Evolutionary conservation across 2,888 invertebrate species (phyloP).

Genomic region (Dusona sp.): DNA sequence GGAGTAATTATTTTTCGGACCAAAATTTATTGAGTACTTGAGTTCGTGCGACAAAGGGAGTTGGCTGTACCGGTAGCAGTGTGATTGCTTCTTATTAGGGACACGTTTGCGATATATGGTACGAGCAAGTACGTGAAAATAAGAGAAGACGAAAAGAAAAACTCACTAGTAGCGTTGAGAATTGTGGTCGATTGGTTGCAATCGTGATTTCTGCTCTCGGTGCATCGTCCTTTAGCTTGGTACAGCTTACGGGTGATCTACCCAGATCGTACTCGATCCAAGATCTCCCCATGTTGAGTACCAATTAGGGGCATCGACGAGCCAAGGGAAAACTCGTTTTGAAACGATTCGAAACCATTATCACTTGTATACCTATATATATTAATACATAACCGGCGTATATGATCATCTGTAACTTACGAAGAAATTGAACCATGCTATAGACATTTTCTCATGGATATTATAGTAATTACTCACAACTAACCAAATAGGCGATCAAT

Average conservation of each 20-base stretch:
- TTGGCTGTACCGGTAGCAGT: conserved; percentile 68
- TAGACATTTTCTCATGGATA: neutral
- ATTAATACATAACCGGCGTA: neutral
- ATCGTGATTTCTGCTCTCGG: conserved; percentile 65
- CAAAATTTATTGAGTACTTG: conserved; percentile 5
- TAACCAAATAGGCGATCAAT: neutral
- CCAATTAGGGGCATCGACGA: conserved; percentile 79
- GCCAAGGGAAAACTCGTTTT: conserved; percentile 74
- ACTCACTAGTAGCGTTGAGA: conserved; percentile 11
- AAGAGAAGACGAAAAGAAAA: conserved; percentile 64
- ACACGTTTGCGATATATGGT: conserved; percentile 69
- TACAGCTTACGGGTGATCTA: conserved; percentile 69
- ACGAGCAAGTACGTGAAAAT: conserved; percentile 52
- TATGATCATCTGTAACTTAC: conserved; percentile 7
- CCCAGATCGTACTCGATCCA: conserved; percentile 64
- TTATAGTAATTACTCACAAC: neutral
- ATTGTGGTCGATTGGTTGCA: conserved; percentile 73
- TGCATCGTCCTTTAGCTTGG: conserved; percentile 75
- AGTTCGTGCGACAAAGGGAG: conserved; percentile 1
- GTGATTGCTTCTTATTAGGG: conserved; percentile 79
- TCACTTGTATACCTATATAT: neutral
- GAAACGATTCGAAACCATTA: conserved; percentile 63
- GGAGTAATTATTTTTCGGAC: neutral
- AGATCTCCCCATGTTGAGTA: conserved; percentile 71
- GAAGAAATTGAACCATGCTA: neutral